phyloP scores from a whole-genome alignment of 30 jellyfish, hydroid and myxozoan genomes.

The Clytia hemisphaerica region DNA sequence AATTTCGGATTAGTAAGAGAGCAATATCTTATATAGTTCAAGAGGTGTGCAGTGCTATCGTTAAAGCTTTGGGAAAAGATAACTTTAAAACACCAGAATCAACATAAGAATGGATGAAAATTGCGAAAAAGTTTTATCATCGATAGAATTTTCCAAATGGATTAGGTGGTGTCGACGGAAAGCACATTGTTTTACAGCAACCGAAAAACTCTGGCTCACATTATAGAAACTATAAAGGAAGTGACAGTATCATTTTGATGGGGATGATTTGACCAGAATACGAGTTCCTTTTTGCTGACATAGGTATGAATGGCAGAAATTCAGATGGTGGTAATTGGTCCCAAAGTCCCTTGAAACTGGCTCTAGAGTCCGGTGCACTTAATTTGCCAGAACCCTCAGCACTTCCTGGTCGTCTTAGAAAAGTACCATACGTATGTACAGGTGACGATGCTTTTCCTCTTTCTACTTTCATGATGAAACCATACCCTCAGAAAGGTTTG shows the following conservation, averaged over 20 bases:
- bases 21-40: slow-evolving; percentile 27
- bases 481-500: slow-evolving; percentile 23
- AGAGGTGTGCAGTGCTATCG: not conserved
- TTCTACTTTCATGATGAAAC: slow-evolving; percentile 14
- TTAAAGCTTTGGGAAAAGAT: slow-evolving; percentile 3
- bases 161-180: slow-evolving; percentile 25
- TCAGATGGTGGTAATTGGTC: slow-evolving; percentile 34
- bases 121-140: slow-evolving; percentile 16
- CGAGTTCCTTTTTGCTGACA: slow-evolving; percentile 32
- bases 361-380: slow-evolving; percentile 17
- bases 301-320: slow-evolving; percentile 27
- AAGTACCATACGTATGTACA: slow-evolving; percentile 32
- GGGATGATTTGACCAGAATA: slow-evolving; percentile 32
- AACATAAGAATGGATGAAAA: slow-evolving; percentile 34
- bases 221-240: slow-evolving; percentile 20
- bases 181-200: slow-evolving; percentile 19
- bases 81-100: slow-evolving; percentile 24
- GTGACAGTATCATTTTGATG: slow-evolving; percentile 18
- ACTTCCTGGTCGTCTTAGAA: slow-evolving; percentile 10
- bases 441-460: slow-evolving; percentile 64
- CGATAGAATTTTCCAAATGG: slow-evolving; percentile 24
- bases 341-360: slow-evolving; percentile 25
- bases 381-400: slow-evolving; percentile 17
- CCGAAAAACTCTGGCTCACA: slow-evolving; percentile 27
- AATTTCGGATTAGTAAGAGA: slow-evolving; percentile 29